These are phyloP conservation scores for Engraulis encrasicolus DNA, from an alignment of 2,113 vertebrate genomes.

Conservation along the genomic window DNA sequence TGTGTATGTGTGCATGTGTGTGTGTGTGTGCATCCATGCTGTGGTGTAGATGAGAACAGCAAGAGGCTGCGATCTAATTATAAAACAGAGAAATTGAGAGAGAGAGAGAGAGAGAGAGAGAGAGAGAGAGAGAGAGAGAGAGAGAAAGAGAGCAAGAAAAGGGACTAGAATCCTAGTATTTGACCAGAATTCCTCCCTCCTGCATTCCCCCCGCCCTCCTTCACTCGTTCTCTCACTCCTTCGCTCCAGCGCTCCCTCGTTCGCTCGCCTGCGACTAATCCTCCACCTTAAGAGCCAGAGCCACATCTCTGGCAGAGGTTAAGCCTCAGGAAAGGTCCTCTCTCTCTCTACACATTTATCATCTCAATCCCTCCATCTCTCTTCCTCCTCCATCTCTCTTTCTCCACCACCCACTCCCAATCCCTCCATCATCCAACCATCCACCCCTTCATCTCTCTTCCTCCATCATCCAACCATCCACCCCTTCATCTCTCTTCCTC, in stretches of 20 bases:
- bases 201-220: neutral
- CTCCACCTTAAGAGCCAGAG: neutral
- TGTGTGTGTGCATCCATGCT: neutral
- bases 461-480: neutral
- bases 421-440: neutral
- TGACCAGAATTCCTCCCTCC: neutral
- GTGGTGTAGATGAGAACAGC: conserved; percentile 11
- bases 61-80: conserved; percentile 37
- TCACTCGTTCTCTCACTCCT: no score
- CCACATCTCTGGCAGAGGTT: neutral
- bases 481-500: neutral
- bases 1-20: neutral
- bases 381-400: no score
- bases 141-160: neutral
- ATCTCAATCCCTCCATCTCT: neutral
- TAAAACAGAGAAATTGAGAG: neutral
- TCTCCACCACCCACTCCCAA: neutral
- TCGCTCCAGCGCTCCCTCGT: no score
- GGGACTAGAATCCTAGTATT: neutral
- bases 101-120: neutral
- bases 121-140: neutral
- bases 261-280: conserved; percentile 4
- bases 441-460: neutral
- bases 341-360: neutral
- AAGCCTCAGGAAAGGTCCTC: neutral